Evolutionary conservation across 2,797 vertebrate species (phyloP).

Genomic region (Nyctalus aviator): DNA sequence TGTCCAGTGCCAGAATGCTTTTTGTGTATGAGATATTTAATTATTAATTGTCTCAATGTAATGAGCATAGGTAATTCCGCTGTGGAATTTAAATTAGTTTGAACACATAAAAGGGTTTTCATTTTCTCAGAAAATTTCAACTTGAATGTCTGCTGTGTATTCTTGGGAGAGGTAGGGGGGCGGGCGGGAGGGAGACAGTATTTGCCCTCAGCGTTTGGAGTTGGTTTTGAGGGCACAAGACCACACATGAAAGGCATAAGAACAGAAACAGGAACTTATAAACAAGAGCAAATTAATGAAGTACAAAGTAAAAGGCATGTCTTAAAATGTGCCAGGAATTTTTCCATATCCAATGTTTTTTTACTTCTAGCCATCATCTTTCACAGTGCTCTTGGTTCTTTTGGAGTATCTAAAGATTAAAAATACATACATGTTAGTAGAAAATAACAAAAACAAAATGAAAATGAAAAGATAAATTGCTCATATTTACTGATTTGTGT

Average conservation of each 20-base stretch:
- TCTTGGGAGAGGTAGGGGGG: not conserved
- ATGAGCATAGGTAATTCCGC: not conserved
- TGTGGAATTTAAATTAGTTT: conserved; percentile 35
- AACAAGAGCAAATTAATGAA: conserved; percentile 41
- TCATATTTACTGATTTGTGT: conserved; percentile 25
- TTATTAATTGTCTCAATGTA: not conserved
- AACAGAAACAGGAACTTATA: not conserved
- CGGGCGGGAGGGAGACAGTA: not conserved
- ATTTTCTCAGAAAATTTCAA: conserved; percentile 7
- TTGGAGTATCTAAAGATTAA: conserved; percentile 26
- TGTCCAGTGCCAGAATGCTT: not conserved
- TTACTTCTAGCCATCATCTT: not conserved
- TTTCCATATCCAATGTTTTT: not conserved
- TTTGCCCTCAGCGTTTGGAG: not conserved
- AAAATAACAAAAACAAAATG: conserved; percentile 40
- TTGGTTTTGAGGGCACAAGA: conserved; percentile 21
- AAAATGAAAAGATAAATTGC: conserved; percentile 24
- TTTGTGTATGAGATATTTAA: not conserved
- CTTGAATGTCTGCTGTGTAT: not conserved
- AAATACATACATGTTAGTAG: not conserved
- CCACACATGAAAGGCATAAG: conserved; percentile 3
- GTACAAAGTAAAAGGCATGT: not conserved
- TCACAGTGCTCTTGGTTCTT: not conserved
- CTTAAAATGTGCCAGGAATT: conserved; percentile 29
- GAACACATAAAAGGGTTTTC: not conserved